Base-by-base conservation (phyloP, 2,888 invertebrate genomes). In the Drosophila histrio region DNA sequence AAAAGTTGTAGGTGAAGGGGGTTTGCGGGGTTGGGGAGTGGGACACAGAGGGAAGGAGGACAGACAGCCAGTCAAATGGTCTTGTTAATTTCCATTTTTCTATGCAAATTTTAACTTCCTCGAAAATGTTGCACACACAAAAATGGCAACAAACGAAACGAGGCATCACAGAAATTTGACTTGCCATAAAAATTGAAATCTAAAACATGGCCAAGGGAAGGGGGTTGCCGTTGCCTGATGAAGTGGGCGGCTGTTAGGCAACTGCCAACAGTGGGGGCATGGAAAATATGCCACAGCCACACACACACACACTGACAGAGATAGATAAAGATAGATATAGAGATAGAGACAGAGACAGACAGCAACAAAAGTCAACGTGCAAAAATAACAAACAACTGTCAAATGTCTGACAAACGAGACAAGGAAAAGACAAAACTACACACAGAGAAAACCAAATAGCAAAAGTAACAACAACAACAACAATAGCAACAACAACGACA, bases 61-160 rank as follows among this genome's bases (percentile, higher is more conserved):
- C 22, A 54, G 78, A 80, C 84, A 87, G 78, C 81, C 69, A 87
- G 79, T 85, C 74, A 77, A 79, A 87, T 83, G 83, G 83, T 88
- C 83, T 88, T 88, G 89, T 88, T 88, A 89, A 89, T 87, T 89
- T 80, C 88, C 88, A 89, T 89, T 81, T 89, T 87, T 89, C 83
- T 79, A 89, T 89, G 89, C 89, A 89, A 89, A 89, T 89, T 83
- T 88, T 68, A 68, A 89, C 89, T 89, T 89, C 89, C 89, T 89
- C 77, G 72, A 86, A 68, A 54, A 67, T 79, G 70, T 67, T 76
- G 65, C 64, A 77, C 68, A 77, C 63, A 71, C 82, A 56, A 72
- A 84, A 84, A 78, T 63, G 70, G 71, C 67, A 70, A 74, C 61
- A 79, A 64, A 57, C 50, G 57, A 74, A 76, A 72, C 73, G 79